These are phyloP conservation scores for Natrix natrix DNA, from an alignment of 2,797 vertebrate species.

Conservation along the genomic window DNA sequence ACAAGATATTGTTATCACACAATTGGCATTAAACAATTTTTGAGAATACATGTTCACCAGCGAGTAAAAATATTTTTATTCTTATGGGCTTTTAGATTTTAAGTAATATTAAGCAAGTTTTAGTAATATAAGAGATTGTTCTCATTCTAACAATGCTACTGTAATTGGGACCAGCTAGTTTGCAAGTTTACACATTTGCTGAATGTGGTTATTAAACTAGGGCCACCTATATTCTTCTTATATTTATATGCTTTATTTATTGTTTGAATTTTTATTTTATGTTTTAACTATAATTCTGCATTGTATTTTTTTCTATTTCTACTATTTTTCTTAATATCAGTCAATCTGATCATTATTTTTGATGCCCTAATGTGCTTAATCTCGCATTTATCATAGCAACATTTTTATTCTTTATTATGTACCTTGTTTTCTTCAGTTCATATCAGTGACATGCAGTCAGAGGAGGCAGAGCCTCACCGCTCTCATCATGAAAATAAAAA, in stretches of 20 bases:
- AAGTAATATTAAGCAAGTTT: background rate
- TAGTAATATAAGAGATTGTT: background rate
- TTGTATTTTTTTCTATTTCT: background rate
- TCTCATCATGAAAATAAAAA: no score
- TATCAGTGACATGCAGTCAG: no score
- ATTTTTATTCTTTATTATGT: background rate
- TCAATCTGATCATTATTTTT: background rate
- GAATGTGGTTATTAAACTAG: background rate
- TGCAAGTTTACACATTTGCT: background rate
- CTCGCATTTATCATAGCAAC: background rate
- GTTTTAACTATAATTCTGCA: background rate
- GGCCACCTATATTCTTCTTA: background rate
- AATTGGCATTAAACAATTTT: background rate
- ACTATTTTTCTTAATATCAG: background rate
- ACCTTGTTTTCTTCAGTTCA: background rate
- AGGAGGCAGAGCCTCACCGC: no score
- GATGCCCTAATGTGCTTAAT: background rate
- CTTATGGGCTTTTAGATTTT: background rate
- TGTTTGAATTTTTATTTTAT: background rate
- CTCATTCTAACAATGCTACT: background rate
- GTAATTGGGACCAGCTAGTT: background rate
- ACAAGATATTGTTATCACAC: background rate
- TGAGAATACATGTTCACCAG: background rate
- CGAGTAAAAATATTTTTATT: background rate
- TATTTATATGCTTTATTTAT: background rate